Base-by-base conservation (phyloP, 2,797 vertebrate species). In the Chelon auratus region DNA sequence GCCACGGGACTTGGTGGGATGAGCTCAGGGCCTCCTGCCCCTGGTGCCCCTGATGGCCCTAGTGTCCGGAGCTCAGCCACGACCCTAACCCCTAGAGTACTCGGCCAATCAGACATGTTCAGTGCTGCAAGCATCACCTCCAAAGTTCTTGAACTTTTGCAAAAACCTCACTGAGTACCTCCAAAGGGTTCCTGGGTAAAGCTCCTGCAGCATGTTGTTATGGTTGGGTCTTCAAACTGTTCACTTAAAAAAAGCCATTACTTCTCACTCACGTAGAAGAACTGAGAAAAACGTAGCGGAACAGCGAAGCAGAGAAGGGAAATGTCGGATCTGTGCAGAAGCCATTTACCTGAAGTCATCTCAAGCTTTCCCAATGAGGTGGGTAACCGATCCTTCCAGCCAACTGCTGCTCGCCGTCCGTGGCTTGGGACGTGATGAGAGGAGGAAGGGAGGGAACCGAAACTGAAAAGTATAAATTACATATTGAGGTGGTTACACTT, bases 301-400 rank as follows among this genome's bases (percentile, higher is more conserved):
- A 53, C 30, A 8, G 6, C 30, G 66, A 45, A 4, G 13, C 39
- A 12, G 39, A 40, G 11, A 40, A 13, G 39, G 11, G 39, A 40
- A 40, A 13, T 18, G 48, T 83, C 22, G 53, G 66, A 18, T 55
- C 48, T 61, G 65, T 82, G 56, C 73, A 47, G 58, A 77, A 82
- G 50, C 18, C 20, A 68, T 81, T 78, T 61, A 85, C 80, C 81
- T 91, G 76, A 77, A 82, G 60, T 79, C 72, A 74, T 78, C 64
- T 24, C 9, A 40, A 18, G 47, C 65, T 77, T 79, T 76, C 71
- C 53, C 78, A 75, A 74, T 60, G 69, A 83, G 72, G 37, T 26
- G 54, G 33, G 51, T 59, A 79, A 79, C 42, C 26, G 54, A 87
- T 72, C 62, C 76, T 40, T 61, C 58, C 61, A 66, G 68, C 61